Percentiles rank a stretch among this genome's conserved stretches.
These are phyloP conservation scores for Momotus momota DNA, from an alignment of 2,797 vertebrate species.

Conservation along the genomic window DNA sequence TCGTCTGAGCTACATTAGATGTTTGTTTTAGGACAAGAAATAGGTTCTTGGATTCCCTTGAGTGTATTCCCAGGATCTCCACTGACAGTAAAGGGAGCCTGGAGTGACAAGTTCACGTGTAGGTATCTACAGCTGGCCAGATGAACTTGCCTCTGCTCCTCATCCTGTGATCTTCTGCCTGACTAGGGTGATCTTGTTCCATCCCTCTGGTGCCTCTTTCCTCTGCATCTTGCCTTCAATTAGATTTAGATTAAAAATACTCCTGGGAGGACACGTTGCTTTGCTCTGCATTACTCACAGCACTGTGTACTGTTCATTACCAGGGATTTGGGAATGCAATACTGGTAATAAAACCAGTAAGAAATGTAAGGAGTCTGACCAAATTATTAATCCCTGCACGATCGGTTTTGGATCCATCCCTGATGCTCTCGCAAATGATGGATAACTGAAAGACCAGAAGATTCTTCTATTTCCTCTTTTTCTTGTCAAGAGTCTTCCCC, in stretches of 20 bases:
- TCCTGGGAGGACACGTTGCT: fast-evolving
- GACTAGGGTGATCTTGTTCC: neutral
- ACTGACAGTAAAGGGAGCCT: neutral
- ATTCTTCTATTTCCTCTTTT: neutral
- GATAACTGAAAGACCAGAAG: conserved; percentile 6
- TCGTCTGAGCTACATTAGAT: neutral
- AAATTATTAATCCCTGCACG: neutral
- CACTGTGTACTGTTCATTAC: fast-evolving
- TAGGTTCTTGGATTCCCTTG: neutral
- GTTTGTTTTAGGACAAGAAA: neutral
- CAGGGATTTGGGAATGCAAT: neutral
- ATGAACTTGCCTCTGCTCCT: neutral
- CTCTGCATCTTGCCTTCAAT: neutral
- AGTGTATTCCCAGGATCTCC: neutral
- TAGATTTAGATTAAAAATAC: neutral
- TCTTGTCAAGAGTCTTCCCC: neutral
- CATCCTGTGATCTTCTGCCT: neutral
- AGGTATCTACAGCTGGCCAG: neutral
- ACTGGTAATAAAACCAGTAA: neutral
- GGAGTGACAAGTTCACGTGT: neutral
- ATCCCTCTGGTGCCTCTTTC: neutral
- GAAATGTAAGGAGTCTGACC: neutral
- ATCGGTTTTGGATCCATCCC: neutral
- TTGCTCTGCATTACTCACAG: neutral
- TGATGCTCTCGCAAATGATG: neutral